Base-by-base conservation (phyloP, 2,888 invertebrate genomes). In the Odontocerum albicorne region DNA sequence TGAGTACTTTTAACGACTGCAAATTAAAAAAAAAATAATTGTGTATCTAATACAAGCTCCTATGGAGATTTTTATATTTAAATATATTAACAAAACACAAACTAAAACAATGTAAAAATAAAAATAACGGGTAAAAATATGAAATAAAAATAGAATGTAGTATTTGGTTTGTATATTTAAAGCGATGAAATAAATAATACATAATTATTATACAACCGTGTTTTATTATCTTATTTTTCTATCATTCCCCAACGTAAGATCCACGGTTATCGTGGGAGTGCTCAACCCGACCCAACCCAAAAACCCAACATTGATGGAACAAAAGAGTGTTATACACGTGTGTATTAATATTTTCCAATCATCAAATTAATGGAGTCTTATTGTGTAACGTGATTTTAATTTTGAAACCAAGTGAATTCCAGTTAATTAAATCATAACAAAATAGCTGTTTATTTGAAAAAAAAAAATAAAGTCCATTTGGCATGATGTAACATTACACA, bases 91-190 rank as follows among this genome's bases (percentile, higher is more conserved):
- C 68, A 67, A 70, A 72, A 72, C 67, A 65, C 45, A 49, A 52
- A 61, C 53, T 61, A 56, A 61, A 61, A 61, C 58, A 58, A 56
- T 61, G 61, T 61, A 61, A 61, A 61, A 53, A 54, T 59, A 61
- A 55, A 60, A 57, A 59, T 56, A 66, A 77, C 77, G 77, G 73
- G 71, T 77, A 77, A 75, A 74, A 71, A 69, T 68, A 71, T 76
- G 74, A 77, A 75, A 74, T 75, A 74, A 71, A 77, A 75, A 74
- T 77, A 76, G 72, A 74, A 75, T 76, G 77, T 77, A 77, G 77
- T 71, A 75, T 72, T 78, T 76, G 74, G 76, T 77, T 77, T 78
- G 77, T 78, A 78, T 77, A 77, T 77, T 60, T 77, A 78, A 67
- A 76, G 72, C 72, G 71, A 70, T 72, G 76, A 75, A 78, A 74